These are phyloP conservation scores for Corvus cornix DNA, from an alignment of 2,113 vertebrate genomes.

Conservation along the genomic window DNA sequence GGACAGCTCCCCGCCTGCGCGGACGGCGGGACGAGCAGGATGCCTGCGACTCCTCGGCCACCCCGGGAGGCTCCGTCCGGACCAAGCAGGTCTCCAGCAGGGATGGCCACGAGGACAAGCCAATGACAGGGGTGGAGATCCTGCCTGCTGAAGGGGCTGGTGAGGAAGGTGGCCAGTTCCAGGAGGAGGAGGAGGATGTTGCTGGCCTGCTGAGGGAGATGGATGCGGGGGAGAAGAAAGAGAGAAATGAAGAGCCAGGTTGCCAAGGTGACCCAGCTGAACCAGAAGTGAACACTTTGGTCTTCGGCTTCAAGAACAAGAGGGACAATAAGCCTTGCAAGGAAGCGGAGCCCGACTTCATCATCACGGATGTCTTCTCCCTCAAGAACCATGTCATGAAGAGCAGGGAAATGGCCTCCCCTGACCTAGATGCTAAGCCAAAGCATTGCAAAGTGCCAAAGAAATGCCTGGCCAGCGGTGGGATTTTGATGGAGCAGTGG, in stretches of 20 bases:
- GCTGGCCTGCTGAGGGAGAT: constrained; percentile 47
- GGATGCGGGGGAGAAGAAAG: constrained; percentile 48
- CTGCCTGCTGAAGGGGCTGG: constrained; percentile 26
- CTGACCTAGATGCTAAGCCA: constrained; percentile 79
- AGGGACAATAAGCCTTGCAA: constrained; percentile 72
- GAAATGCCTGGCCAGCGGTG: constrained; percentile 71
- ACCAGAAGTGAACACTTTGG: constrained; percentile 37
- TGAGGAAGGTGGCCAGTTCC: constrained; percentile 56
- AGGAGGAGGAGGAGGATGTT: constrained; percentile 68
- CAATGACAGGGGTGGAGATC: not conserved
- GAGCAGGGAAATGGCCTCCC: constrained; percentile 49
- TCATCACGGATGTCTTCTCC: constrained; percentile 83
- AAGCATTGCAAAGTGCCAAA: constrained; percentile 82
- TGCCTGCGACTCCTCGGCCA: not conserved
- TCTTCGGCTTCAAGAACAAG: constrained; percentile 57
- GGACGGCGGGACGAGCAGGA: constrained; percentile 60
- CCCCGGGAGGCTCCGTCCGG: rapidly evolving
- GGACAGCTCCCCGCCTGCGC: constrained; percentile 24
- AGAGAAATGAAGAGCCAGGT: not conserved
- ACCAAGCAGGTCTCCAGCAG: not conserved
- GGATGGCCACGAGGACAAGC: not conserved
- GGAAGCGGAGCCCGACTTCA: constrained; percentile 77
- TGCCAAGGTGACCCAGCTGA: not conserved
- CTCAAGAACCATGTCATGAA: constrained; percentile 77
- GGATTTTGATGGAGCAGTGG: constrained; percentile 85